Percentiles rank a stretch among this genome's conserved stretches.
phyloP scores from a whole-genome alignment of 2,113 vertebrate species.

The Plotosus lineatus region DNA sequence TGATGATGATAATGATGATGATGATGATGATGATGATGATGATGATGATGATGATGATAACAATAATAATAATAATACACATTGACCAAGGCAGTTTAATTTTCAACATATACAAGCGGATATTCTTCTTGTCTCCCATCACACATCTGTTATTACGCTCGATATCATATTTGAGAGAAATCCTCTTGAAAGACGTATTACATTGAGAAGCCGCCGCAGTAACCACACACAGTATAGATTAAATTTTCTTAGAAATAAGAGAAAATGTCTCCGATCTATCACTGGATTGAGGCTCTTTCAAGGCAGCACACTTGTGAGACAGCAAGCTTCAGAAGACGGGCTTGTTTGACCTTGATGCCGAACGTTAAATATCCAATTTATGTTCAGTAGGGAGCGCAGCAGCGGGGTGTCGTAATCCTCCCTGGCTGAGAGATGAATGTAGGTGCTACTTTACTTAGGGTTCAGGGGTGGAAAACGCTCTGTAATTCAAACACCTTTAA shows the following conservation, averaged over 20 bases:
- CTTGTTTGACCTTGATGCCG: constrained; percentile 61
- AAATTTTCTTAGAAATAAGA: constrained; percentile 47
- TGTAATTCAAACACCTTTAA: constrained; percentile 59
- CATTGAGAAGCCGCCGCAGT: constrained; percentile 36
- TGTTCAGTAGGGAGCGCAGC: constrained; percentile 54
- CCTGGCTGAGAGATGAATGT: constrained; percentile 55
- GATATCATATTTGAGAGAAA: constrained; percentile 32
- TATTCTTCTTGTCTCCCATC: constrained; percentile 24
- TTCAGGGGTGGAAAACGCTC: constrained; percentile 53
- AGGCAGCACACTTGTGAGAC: constrained; percentile 50
- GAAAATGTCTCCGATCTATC: constrained; percentile 50
- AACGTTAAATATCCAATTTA: constrained; percentile 64
- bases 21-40: too few species aligned
- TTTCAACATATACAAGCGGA: too few species aligned
- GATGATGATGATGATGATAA: too few species aligned
- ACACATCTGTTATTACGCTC: neutral
- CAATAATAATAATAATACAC: too few species aligned
- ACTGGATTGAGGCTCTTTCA: constrained; percentile 37
- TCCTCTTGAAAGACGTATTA: constrained; percentile 28
- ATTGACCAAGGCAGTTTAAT: too few species aligned
- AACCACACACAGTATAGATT: constrained; percentile 33
- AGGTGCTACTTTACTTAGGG: constrained; percentile 50
- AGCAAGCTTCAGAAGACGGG: constrained; percentile 51
- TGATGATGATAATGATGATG: too few species aligned
- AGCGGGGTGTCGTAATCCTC: constrained; percentile 57